Conservation (phyloP, 2,113 vertebrate genomes). For the Erythrocercus mccallii region DNA sequence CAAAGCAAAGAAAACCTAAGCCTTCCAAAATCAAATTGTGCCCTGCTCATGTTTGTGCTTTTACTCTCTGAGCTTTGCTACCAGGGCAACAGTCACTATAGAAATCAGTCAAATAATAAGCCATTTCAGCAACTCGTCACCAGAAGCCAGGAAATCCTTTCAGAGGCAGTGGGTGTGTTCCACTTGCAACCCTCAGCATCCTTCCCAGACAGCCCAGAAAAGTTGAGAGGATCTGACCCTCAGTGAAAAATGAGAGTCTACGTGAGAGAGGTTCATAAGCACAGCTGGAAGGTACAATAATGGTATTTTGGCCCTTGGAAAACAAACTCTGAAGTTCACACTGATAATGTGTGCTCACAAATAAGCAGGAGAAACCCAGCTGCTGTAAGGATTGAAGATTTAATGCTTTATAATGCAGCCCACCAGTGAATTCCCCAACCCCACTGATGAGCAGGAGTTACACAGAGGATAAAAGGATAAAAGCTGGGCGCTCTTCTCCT, state of each 20-base stretch:
- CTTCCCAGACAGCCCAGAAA: neutral
- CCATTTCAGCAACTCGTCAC: neutral
- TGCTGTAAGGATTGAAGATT: neutral
- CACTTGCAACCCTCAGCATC: neutral
- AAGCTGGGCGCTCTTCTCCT: neutral
- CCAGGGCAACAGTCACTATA: constrained; percentile 51
- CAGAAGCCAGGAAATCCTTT: neutral
- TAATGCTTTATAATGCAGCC: neutral
- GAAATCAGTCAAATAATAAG: neutral
- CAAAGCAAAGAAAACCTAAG: neutral
- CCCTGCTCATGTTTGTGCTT: neutral
- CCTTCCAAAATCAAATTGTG: neutral
- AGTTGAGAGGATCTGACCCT: neutral
- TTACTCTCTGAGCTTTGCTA: neutral
- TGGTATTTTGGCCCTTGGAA: neutral
- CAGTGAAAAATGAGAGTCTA: fast-evolving
- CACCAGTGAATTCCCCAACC: neutral
- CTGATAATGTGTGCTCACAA: neutral
- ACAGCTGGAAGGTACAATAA: neutral
- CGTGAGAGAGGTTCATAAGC: fast-evolving
- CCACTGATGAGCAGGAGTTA: fast-evolving
- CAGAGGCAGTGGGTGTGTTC: neutral
- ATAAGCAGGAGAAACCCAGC: neutral
- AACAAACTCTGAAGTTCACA: neutral
- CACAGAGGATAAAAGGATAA: fast-evolving